Evolutionary conservation across 2,797 vertebrate species (phyloP).

Genomic region (Sciurus carolinensis): DNA sequence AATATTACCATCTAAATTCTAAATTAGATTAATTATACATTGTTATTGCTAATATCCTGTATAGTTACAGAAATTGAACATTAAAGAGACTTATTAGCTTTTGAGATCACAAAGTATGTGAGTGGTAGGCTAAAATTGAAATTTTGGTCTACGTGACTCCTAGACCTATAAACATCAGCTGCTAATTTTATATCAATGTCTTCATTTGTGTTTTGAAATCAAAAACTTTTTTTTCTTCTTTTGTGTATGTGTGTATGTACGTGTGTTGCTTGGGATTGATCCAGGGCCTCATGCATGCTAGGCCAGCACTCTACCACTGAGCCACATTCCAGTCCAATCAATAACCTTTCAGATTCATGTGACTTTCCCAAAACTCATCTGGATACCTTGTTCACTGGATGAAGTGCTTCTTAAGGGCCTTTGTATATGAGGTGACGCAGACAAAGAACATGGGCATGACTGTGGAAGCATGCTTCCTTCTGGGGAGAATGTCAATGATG

Average conservation of each 20-base stretch:
- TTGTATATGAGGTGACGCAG: neutral
- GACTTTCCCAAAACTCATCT: neutral
- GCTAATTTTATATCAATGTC: neutral
- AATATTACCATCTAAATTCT: neutral
- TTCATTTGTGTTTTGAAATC: neutral
- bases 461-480: neutral
- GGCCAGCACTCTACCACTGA: no score
- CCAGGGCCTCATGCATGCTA: no score
- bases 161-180: neutral
- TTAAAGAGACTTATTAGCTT: neutral
- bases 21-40: neutral
- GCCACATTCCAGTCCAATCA: no score
- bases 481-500: neutral
- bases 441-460: rapidly evolving
- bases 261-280: no score
- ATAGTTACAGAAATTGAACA: neutral
- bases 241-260: no score
- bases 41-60: neutral
- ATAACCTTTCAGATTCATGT: neutral
- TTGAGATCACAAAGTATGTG: neutral
- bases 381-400: neutral
- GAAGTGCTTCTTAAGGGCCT: neutral
- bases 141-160: neutral
- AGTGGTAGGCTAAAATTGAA: neutral
- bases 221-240: no score